phyloP scores from a whole-genome alignment of 2,113 vertebrate genomes.

The Corythornis vintsioides region DNA sequence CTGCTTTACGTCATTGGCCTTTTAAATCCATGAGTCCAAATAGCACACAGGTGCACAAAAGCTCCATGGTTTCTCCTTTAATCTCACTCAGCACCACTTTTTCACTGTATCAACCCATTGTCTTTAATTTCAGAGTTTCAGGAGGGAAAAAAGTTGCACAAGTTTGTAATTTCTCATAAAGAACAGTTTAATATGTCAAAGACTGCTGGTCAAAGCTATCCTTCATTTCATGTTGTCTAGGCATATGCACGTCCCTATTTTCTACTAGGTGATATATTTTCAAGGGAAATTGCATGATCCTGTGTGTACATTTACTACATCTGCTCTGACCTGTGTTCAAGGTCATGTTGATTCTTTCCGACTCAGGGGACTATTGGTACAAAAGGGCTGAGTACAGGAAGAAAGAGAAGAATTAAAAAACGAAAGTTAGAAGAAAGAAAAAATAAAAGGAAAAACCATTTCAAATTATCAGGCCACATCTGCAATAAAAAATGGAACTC shows the following conservation, averaged over 20 bases:
- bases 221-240: constrained; percentile 15
- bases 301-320: constrained; percentile 54
- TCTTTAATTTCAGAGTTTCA: not conserved
- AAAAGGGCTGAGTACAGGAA: constrained; percentile 6
- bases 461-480: not conserved
- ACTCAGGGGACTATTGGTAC: not conserved
- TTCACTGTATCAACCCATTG: not conserved
- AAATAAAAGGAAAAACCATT: not conserved
- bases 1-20: not conserved
- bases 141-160: not conserved
- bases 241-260: not conserved
- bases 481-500: not conserved
- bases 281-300: constrained; percentile 25
- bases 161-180: constrained; percentile 3
- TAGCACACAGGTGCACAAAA: not conserved
- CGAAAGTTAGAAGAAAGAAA: not conserved
- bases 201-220: not conserved
- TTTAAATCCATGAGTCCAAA: not conserved
- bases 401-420: not conserved
- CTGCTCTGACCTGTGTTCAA: constrained; percentile 15
- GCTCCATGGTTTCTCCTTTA: not conserved
- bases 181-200: constrained; percentile 27
- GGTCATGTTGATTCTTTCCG: constrained; percentile 32
- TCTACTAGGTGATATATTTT: constrained; percentile 41
- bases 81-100: not conserved